These are phyloP conservation scores for Didymodactylos carnosus DNA, from an alignment of 2,888 invertebrate species.

Conservation along the genomic window DNA sequence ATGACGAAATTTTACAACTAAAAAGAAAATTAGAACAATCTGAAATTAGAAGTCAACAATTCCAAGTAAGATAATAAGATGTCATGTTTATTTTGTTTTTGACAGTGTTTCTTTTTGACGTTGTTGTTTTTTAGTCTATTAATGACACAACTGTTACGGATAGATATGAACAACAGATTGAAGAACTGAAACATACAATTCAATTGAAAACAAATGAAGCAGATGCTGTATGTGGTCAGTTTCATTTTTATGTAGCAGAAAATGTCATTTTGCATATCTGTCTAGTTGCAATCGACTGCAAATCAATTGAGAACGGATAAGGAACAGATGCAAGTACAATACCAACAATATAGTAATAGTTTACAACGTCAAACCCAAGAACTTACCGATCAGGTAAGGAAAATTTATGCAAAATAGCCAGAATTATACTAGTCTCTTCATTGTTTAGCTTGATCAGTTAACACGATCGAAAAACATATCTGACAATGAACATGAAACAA, in stretches of 20 bases:
- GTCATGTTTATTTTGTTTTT: neutral
- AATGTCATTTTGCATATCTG: neutral
- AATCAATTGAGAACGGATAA: neutral
- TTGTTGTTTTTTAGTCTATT: neutral
- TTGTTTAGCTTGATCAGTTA: neutral
- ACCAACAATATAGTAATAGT: constrained; percentile 1
- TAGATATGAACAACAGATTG: neutral
- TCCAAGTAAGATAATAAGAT: neutral
- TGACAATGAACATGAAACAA: neutral
- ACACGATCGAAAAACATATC: neutral
- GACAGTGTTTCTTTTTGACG: too few species aligned
- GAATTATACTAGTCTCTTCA: neutral
- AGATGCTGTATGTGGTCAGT: neutral
- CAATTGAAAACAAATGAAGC: neutral
- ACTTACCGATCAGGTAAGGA: constrained; percentile 1
- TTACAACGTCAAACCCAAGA: constrained; percentile 8
- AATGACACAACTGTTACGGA: neutral
- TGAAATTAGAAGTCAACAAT: neutral
- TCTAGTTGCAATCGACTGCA: neutral
- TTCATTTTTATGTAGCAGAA: neutral
- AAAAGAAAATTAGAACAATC: neutral
- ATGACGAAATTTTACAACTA: neutral
- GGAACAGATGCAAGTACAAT: neutral
- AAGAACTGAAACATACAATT: neutral
- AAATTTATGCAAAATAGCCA: neutral